A percentile compares a stretch with the other conserved stretches of the same genome.
Evolutionary conservation across 23 tunicate species (phyloP).

Genomic region (Pegea sp.): DNA sequence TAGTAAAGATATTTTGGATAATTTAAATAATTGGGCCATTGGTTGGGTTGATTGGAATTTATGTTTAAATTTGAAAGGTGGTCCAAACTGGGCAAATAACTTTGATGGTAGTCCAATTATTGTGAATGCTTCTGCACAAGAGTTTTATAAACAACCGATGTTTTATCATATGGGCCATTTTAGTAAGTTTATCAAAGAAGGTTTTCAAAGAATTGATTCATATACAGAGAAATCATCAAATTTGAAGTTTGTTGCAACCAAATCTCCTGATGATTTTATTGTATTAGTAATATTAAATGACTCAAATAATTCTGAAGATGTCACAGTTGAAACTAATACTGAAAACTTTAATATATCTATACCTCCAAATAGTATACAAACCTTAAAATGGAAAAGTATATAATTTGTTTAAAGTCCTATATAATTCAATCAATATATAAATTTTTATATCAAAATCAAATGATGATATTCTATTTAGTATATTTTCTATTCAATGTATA

Average conservation of each 20-base stretch:
- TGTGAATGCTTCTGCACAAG: conserved; percentile 64
- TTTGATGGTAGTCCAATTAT: conserved; percentile 88
- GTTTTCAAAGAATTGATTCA: conserved; percentile 23
- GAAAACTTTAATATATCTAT: conserved; percentile 9
- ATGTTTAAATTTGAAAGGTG: conserved; percentile 66
- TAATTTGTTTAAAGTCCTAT: too few species aligned
- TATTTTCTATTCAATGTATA: too few species aligned
- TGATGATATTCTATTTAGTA: too few species aligned
- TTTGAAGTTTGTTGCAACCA: conserved; percentile 28
- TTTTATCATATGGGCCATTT: conserved; percentile 95
- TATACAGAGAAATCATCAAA: background rate
- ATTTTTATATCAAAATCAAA: too few species aligned
- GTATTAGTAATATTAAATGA: conserved; percentile 53
- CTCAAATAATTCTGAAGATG: conserved; percentile 10
- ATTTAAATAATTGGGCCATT: conserved; percentile 51
- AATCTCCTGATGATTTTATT: conserved; percentile 11
- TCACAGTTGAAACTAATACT: conserved; percentile 8
- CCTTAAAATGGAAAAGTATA: conserved; percentile 69
- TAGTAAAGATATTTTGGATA: conserved; percentile 68
- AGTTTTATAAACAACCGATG: conserved; percentile 93
- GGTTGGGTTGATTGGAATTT: conserved; percentile 99
- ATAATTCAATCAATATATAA: too few species aligned
- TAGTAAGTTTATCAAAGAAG: conserved; percentile 66
- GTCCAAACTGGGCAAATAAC: conserved; percentile 96
- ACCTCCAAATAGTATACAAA: conserved; percentile 30